A percentile compares a stretch with the other conserved stretches of the same genome.
phyloP scores from a whole-genome alignment of 1,140 invertebrate genomes.

The Drosophila saltans region DNA sequence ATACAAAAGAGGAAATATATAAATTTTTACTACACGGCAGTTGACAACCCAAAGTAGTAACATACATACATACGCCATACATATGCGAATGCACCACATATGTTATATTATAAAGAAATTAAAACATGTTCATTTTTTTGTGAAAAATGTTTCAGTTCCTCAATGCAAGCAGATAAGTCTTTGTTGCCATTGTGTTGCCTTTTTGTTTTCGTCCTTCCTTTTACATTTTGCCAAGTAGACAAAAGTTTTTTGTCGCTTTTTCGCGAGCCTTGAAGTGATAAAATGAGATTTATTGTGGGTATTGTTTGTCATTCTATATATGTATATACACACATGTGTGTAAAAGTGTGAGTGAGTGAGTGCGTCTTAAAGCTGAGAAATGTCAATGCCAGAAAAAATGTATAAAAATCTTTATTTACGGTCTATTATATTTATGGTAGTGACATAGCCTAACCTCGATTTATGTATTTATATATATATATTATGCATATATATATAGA shows the following conservation, averaged over 20 bases:
- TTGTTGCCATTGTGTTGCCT: constrained; percentile 52
- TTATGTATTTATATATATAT: not conserved
- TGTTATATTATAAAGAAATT: constrained; percentile 18
- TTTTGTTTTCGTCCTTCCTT: constrained; percentile 32
- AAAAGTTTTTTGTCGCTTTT: constrained; percentile 54
- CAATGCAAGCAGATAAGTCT: constrained; percentile 63
- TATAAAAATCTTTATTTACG: constrained; percentile 62
- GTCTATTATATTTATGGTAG: constrained; percentile 48
- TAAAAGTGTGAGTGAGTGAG: constrained; percentile 1
- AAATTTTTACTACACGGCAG: no score
- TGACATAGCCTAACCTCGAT: constrained; percentile 20
- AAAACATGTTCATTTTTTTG: constrained; percentile 37
- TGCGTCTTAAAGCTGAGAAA: constrained; percentile 26
- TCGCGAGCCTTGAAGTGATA: constrained; percentile 66
- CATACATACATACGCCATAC: no score
- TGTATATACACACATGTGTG: not conserved
- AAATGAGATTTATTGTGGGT: constrained; percentile 71
- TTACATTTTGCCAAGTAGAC: constrained; percentile 32
- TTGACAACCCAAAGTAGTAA: no score
- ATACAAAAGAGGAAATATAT: no score
- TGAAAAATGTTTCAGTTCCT: constrained; percentile 36
- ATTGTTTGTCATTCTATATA: constrained; percentile 38
- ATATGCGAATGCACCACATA: not conserved
- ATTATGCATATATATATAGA: not conserved
- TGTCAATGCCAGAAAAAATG: constrained; percentile 52